phyloP scores from a whole-genome alignment of 92 coral and sea anemone species.

The Palythoa grandiflora region DNA sequence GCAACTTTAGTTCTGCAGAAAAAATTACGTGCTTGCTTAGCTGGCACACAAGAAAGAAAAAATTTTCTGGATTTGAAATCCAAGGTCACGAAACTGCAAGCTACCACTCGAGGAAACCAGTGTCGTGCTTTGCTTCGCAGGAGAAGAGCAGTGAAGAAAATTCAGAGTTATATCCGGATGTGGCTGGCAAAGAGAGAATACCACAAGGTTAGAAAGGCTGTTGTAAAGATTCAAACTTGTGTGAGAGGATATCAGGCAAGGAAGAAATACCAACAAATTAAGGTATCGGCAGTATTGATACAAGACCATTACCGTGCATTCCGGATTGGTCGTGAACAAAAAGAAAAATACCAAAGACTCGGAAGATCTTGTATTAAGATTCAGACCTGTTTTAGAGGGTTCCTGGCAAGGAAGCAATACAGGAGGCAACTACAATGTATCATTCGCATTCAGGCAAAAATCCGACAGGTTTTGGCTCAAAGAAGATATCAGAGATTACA shows the following conservation, averaged over 20 bases:
- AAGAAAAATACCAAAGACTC: conserved; percentile 40
- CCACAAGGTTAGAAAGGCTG: conserved; percentile 54
- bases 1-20: conserved; percentile 76
- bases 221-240: conserved; percentile 66
- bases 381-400: conserved; percentile 74
- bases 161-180: conserved; percentile 72
- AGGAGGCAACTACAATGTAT: conserved; percentile 49
- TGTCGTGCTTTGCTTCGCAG: conserved; percentile 64
- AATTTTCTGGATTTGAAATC: conserved; percentile 53
- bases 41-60: conserved; percentile 55
- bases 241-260: conserved; percentile 53
- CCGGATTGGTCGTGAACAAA: conserved; percentile 41
- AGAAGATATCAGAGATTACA: conserved; percentile 57
- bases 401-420: conserved; percentile 60
- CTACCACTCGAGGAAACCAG: conserved; percentile 69
- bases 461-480: conserved; percentile 60
- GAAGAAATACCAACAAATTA: conserved; percentile 54
- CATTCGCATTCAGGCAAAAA: conserved; percentile 58
- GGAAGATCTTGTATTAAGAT: conserved; percentile 59
- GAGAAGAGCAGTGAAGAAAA: conserved; percentile 63
- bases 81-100: conserved; percentile 70
- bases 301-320: conserved; percentile 65
- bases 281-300: conserved; percentile 55
- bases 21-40: conserved; percentile 45
- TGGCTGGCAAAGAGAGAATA: conserved; percentile 51